Base-by-base conservation (phyloP, 2,797 vertebrate genomes). In the Sebastes aleutianus region DNA sequence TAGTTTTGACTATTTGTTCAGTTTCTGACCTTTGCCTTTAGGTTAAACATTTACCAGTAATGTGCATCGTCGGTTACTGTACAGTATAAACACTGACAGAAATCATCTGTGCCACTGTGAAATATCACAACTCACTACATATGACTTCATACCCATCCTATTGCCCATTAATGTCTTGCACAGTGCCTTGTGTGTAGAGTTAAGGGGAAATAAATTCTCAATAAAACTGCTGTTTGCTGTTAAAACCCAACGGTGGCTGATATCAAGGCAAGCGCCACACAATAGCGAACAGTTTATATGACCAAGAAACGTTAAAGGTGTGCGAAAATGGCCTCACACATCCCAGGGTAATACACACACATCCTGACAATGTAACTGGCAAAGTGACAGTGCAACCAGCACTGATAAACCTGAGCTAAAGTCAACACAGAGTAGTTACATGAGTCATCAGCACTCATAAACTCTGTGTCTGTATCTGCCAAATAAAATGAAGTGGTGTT, bases 41-140 rank as follows among this genome's bases (percentile, higher is more conserved):
- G 32, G 64, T 78, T 80, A 84, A 82, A 84, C 71, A 88, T 90
- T 89, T 26, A 87, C 61, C 36, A 27, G 3, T 9, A 13, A 59
- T 13, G 10, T 36, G 54, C 53, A 47, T 7, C 2, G n/a, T 53
- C 9, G 16, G 6, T 12, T 76, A 70, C 53, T 59, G 54, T 54
- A 18, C 22, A 57, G 12, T 56, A 31, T 50, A 76, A 70, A 75
- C 11, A 54, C 39, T 72, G 56, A 78, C 59, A 24, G 20, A 71
- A 72, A 73, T 39, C 1, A 71, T 53, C 24, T 32, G 24, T 31
- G 12, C 77, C 24, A 54, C 20, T 47, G 79, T 47, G 54, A 73
- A 74, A 82, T 64, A 32, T 58, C 67, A 68, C 34, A 80, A 16
- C 18, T 63, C 26, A 34, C 11, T 27, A 13, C 9, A 26, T 18